Conservation (phyloP, 2,888 invertebrate genomes). For the Listrodromus nycthemerus region DNA sequence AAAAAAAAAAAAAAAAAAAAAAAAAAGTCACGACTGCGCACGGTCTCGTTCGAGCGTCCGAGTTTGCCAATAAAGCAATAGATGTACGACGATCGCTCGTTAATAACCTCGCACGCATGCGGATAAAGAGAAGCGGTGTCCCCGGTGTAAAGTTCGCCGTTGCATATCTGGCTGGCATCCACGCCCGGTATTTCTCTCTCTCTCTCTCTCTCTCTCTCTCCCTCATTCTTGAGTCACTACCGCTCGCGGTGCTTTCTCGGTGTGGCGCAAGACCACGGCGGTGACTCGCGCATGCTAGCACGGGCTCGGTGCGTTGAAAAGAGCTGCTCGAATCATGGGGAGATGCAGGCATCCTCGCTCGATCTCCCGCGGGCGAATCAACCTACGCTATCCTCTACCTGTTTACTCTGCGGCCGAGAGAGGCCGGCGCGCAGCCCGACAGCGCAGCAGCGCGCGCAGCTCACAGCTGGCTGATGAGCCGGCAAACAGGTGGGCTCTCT, state of each 20-base stretch:
- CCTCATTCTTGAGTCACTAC: constrained; percentile 53
- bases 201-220: not conserved
- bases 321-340: not conserved
- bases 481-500: constrained; percentile 74
- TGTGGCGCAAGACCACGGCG: constrained; percentile 45
- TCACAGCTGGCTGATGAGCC: constrained; percentile 74
- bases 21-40: not conserved
- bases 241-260: constrained; percentile 58
- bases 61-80: constrained; percentile 7
- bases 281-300: constrained; percentile 13
- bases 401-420: constrained; percentile 53
- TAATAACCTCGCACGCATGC: not conserved
- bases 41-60: not conserved
- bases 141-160: constrained; percentile 10
- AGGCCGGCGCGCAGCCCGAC: constrained; percentile 2
- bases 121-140: constrained; percentile 1
- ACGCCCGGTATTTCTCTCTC: constrained; percentile 17
- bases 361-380: not conserved
- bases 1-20: not conserved
- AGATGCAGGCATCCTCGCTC: constrained; percentile 14
- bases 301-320: constrained; percentile 16
- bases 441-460: constrained; percentile 53
- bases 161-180: constrained; percentile 5
- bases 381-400: constrained; percentile 45
- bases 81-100: not conserved